Evolutionary conservation across 2,888 invertebrate genomes (phyloP), one percentile per base, ranked within the genome.

Genomic region (Ceratothoa steindachneri): DNA sequence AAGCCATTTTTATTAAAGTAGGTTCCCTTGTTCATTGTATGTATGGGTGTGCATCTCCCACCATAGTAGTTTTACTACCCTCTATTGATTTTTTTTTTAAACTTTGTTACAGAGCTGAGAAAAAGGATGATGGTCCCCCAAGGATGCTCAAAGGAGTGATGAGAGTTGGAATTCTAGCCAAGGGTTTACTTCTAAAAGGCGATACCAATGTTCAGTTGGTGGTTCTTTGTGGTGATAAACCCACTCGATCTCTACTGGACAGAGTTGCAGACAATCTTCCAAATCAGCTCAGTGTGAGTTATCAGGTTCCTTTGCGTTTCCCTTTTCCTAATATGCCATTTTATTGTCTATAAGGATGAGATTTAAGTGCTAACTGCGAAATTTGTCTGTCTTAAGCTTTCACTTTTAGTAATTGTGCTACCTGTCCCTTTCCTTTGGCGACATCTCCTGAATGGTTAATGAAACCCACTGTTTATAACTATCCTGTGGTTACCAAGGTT

Each of bases 71-170:
- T n/a, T n/a, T n/a, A n/a, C n/a, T n/a, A n/a, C n/a, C n/a, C n/a
- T n/a, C n/a, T n/a, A n/a, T n/a, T n/a, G n/a, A n/a, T n/a, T n/a
- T n/a, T n/a, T n/a, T n/a, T n/a, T n/a, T n/a, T n/a, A n/a, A n/a
- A n/a, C n/a, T n/a, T n/a, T n/a, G n/a, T 19, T 80, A 86, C 86
- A 78, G 88, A 90, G 81, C 90, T 80, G 88, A 90, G 82, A 89
- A 88, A 81, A 88, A 89, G 80, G 87, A 86, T 74, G 83, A 87
- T 70, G 76, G 79, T 28, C 72, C 76, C n/a, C 72, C 88, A 81
- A 89, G 97, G 77, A 90, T 93, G 81, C 87, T 98, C 65, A 94
- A 96, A 85, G 97, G 97, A 75, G 97, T 97, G 30, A 96, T 97
- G 95, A 90, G 97, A 80, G 96, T 97, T 65, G 97, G 97, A 71